These are phyloP conservation scores for Oncopodura yosiiana DNA, from an alignment of 1,140 invertebrate genomes.

Conservation along the genomic window DNA sequence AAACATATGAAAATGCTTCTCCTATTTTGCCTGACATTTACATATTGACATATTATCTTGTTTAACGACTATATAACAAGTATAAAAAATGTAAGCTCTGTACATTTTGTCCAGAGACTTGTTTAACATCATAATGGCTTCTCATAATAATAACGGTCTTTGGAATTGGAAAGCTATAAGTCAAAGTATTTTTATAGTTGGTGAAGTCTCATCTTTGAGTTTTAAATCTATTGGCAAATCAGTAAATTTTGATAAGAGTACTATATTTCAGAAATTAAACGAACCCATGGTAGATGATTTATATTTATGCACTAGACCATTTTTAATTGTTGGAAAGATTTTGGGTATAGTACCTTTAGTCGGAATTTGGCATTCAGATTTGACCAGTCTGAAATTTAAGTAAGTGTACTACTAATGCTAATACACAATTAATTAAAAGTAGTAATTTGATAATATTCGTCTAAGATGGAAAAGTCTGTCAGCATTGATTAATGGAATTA, in stretches of 20 bases:
- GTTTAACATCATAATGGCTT: too few relatives aligned
- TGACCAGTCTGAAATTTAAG: neutral
- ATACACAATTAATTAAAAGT: too few relatives aligned
- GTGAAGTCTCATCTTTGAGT: too few relatives aligned
- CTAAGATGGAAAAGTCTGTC: conserved; percentile 1
- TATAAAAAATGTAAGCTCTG: too few relatives aligned
- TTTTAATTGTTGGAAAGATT: conserved; percentile 6
- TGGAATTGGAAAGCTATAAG: too few relatives aligned
- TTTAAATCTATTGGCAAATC: neutral
- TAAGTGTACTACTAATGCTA: neutral
- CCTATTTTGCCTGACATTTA: neutral
- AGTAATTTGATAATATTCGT: neutral
- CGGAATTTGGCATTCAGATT: neutral
- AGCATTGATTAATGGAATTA: neutral
- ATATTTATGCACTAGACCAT: neutral
- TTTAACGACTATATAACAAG: too few relatives aligned
- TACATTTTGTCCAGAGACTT: too few relatives aligned
- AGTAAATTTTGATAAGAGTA: neutral
- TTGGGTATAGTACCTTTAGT: conserved; percentile 1
- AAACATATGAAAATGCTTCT: neutral
- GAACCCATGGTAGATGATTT: neutral
- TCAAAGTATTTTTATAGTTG: too few relatives aligned
- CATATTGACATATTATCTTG: too few relatives aligned
- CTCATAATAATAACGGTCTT: too few relatives aligned
- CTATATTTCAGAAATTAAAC: too few relatives aligned